A percentile compares a stretch with the other conserved stretches of the same genome.
Evolutionary conservation across 2,113 vertebrate species (phyloP).

Genomic region (Grus americana): DNA sequence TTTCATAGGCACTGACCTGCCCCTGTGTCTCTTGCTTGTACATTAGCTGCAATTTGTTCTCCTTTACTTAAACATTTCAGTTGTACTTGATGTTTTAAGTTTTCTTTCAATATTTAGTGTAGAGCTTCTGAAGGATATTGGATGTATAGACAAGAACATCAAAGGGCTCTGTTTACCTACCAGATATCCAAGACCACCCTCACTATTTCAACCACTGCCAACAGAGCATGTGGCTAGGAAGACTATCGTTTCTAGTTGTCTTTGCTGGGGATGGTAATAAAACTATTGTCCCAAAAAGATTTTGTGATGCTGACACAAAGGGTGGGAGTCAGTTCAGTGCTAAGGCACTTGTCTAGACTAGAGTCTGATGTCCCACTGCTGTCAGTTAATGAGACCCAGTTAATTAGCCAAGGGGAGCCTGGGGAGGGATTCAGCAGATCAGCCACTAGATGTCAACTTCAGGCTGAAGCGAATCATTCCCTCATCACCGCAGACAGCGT

Average conservation of each 20-base stretch:
- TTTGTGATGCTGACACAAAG: background rate
- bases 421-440: background rate
- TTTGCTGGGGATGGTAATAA: background rate
- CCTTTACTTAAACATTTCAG: background rate
- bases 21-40: background rate
- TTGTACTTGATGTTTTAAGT: background rate
- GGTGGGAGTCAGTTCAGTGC: background rate
- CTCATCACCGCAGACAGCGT: background rate
- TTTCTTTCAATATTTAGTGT: background rate
- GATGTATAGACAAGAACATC: background rate
- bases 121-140: background rate
- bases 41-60: background rate
- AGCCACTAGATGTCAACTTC: background rate
- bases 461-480: background rate
- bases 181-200: background rate
- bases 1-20: background rate
- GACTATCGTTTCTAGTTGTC: background rate
- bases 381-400: background rate
- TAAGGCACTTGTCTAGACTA: background rate
- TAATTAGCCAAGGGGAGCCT: background rate
- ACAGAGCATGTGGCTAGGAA: background rate
- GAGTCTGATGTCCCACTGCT: background rate
- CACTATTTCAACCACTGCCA: background rate
- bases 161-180: background rate
- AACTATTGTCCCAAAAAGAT: background rate